Evolutionary conservation across 2,888 invertebrate genomes (phyloP).

Genomic region (Drosophila algonquin): DNA sequence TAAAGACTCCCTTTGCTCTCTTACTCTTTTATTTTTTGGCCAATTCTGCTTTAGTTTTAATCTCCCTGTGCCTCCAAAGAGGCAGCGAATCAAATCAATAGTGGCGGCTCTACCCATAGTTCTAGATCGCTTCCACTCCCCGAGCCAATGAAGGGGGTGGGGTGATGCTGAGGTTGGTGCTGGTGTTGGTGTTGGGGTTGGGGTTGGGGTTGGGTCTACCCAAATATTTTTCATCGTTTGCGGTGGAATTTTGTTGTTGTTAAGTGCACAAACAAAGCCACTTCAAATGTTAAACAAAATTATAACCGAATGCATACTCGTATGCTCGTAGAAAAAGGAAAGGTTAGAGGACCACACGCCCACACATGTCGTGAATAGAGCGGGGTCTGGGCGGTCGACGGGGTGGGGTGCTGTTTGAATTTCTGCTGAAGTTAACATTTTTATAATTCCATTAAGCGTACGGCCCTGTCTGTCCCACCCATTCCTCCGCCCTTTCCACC

Average conservation of each 20-base stretch:
- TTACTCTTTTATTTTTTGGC: slow-evolving; percentile 54
- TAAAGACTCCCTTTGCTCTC: slow-evolving; percentile 34
- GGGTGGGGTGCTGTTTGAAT: slow-evolving; percentile 73
- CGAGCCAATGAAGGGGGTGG: background rate
- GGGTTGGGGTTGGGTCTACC: background rate
- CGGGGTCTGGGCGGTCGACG: slow-evolving; percentile 38
- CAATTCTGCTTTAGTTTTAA: slow-evolving; percentile 35
- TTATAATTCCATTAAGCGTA: slow-evolving; percentile 78
- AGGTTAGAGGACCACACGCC: slow-evolving; percentile 55
- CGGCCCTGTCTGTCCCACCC: slow-evolving; percentile 34
- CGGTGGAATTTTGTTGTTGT: background rate
- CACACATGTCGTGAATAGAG: slow-evolving; percentile 14
- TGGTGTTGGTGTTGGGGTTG: background rate
- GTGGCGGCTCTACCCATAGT: background rate
- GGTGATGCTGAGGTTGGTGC: background rate
- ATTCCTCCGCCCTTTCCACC: background rate
- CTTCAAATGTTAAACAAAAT: slow-evolving; percentile 78
- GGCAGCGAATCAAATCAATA: background rate
- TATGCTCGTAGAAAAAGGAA: slow-evolving; percentile 38
- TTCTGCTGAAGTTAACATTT: slow-evolving; percentile 80
- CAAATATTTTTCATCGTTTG: slow-evolving; percentile 40
- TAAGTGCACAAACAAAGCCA: slow-evolving; percentile 62
- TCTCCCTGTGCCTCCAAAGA: background rate
- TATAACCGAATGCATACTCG: slow-evolving; percentile 66
- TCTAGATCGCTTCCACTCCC: background rate